Conservation (phyloP, 1,140 invertebrate genomes). For the Pseudomyrmex flavicornis region DNA sequence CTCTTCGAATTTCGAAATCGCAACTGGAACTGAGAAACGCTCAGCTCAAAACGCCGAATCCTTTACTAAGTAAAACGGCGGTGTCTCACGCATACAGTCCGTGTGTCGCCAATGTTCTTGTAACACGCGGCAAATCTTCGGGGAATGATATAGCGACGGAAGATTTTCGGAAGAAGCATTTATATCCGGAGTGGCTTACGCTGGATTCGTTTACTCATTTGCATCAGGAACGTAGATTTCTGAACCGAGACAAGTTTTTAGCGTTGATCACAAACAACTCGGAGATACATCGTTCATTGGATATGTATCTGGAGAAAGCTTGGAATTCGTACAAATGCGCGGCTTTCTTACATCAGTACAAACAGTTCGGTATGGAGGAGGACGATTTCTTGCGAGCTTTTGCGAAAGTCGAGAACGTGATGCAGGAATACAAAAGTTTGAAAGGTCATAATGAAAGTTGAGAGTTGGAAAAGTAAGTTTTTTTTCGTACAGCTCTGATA, state of each 20-base stretch:
- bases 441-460: not conserved
- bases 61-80: slow-evolving; percentile 37
- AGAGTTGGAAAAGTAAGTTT: not conserved
- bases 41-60: slow-evolving; percentile 71
- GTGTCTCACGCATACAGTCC: slow-evolving; percentile 70
- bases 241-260: slow-evolving; percentile 83
- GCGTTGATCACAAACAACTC: slow-evolving; percentile 84
- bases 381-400: slow-evolving; percentile 85
- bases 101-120: slow-evolving; percentile 81
- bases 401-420: slow-evolving; percentile 83
- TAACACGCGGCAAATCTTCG: slow-evolving; percentile 79
- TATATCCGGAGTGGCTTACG: slow-evolving; percentile 83
- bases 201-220: slow-evolving; percentile 80
- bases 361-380: slow-evolving; percentile 84
- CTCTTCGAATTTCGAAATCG: slow-evolving; percentile 69
- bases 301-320: slow-evolving; percentile 82
- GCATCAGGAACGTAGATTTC: slow-evolving; percentile 80
- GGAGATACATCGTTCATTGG: slow-evolving; percentile 77
- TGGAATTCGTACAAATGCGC: slow-evolving; percentile 84
- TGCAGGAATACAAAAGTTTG: slow-evolving; percentile 83
- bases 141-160: slow-evolving; percentile 70
- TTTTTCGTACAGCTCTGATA: not conserved
- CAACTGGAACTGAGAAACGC: slow-evolving; percentile 68
- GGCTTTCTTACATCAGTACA: slow-evolving; percentile 86
- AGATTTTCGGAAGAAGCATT: slow-evolving; percentile 75